Conservation (phyloP, 2,888 invertebrate genomes). For the Bellardia pandia region DNA sequence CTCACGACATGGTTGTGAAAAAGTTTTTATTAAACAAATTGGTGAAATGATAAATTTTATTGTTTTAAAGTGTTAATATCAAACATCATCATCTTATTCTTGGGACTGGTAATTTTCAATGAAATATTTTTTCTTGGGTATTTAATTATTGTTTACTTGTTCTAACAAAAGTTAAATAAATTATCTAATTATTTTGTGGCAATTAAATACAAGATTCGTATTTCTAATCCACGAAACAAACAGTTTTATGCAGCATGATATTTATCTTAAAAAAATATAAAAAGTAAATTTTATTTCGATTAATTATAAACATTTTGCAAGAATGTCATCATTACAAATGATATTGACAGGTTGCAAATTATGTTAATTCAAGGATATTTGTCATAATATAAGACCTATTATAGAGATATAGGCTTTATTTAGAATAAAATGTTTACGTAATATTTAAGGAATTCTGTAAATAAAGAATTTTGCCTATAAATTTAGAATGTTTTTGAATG, state of each 20-base stretch:
- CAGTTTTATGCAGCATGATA: neutral
- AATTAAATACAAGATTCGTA: neutral
- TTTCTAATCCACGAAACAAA: neutral
- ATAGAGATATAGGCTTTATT: too few relatives aligned
- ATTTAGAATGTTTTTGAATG: too few relatives aligned
- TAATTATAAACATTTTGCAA: too few relatives aligned
- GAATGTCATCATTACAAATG: too few relatives aligned
- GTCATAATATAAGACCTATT: too few relatives aligned
- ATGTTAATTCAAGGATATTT: too few relatives aligned
- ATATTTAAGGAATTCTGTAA: too few relatives aligned
- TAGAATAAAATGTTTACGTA: too few relatives aligned
- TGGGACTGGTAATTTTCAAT: neutral
- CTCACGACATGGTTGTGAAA: constrained; percentile 34
- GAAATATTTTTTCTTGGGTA: neutral
- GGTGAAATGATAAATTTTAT: constrained; percentile 15
- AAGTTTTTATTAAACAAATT: constrained; percentile 1
- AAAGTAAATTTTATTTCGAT: too few relatives aligned
- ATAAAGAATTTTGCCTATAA: too few relatives aligned
- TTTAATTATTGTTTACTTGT: constrained; percentile 25
- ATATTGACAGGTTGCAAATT: too few relatives aligned
- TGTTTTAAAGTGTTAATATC: constrained; percentile 9
- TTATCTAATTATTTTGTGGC: constrained; percentile 1
- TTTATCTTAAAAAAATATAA: neutral
- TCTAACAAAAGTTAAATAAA: neutral
- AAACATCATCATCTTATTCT: neutral